Evolutionary conservation across 2,888 invertebrate species (phyloP).

Genomic region (Chirona hameri): DNA sequence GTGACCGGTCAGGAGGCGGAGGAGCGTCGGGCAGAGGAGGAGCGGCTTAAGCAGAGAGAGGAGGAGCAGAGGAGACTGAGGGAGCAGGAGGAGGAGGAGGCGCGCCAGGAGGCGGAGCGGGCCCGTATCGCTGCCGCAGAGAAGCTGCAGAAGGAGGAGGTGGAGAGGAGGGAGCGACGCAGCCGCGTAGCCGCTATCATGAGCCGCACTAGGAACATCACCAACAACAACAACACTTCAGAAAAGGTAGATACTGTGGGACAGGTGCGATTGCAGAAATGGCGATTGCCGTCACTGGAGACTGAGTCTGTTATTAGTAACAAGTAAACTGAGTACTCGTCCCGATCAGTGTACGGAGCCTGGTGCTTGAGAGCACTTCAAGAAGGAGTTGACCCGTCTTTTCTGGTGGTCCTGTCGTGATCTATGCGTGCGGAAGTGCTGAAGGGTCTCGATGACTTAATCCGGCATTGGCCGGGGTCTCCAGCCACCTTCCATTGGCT

Average conservation of each 20-base stretch:
- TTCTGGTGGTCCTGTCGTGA: too few species aligned
- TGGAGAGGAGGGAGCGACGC: conserved; percentile 1
- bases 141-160: neutral
- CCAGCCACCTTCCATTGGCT: too few species aligned
- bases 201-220: neutral
- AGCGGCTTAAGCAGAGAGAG: neutral
- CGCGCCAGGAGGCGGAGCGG: conserved; percentile 6
- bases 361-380: too few species aligned
- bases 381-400: too few species aligned
- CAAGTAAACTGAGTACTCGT: too few species aligned
- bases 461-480: too few species aligned
- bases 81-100: neutral
- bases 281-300: too few species aligned
- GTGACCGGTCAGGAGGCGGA: conserved; percentile 41
- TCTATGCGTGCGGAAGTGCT: too few species aligned
- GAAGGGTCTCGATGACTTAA: too few species aligned
- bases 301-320: too few species aligned
- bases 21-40: neutral
- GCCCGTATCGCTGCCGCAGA: neutral
- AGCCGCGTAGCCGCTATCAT: conserved; percentile 13
- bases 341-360: too few species aligned
- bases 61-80: neutral
- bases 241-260: neutral
- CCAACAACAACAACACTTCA: neutral
- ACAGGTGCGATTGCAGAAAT: too few species aligned